Base-by-base conservation (phyloP, 92 coral and sea anemone species). In the Heteractis magnifica region DNA sequence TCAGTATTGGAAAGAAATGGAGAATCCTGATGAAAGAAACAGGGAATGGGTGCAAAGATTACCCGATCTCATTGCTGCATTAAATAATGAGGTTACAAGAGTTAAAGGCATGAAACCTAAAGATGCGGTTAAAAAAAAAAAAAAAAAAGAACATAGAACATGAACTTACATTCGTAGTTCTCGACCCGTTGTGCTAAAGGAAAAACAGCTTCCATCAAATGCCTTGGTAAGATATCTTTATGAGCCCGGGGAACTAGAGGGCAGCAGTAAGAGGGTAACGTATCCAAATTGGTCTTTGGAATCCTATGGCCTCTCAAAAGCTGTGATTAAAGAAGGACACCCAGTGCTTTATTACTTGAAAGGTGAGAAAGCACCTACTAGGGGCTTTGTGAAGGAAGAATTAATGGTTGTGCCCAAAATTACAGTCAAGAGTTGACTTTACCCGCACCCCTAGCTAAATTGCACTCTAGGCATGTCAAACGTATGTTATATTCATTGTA, bases 231-330 rank as follows among this genome's bases (percentile, higher is more conserved):
- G 82, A 50, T 84, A 65, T 14, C 77, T 76, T 8, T 84, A 84
- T 52, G 60, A 76, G 9, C 72, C 87, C 3, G 76, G 87, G 7
- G 82, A 76, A 68, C 44, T 76, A 49, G 77, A 62, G 16, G 82
- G 87, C 70, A 59, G 81, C 14, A 15, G n/a, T 20, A 56, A 52
- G 74, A 8, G 87, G 41, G 82, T 76, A 18, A 84, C 82, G 20
- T 82, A 84, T 20, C 82, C 87, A 51, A 77, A 18, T 15, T 48
- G 79, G 5, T 15, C 58, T 16, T n/a, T n/a, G n/a, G n/a, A n/a
- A n/a, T n/a, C n/a, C n/a, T n/a, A n/a, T n/a, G n/a, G n/a, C n/a
- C n/a, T n/a, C n/a, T n/a, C n/a, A n/a, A n/a, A n/a, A n/a, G n/a
- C n/a, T n/a, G n/a, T n/a, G n/a, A n/a, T n/a, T n/a, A n/a, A n/a